These are phyloP conservation scores for Myathropa florea DNA, from an alignment of 2,888 invertebrate species.

Conservation along the genomic window DNA sequence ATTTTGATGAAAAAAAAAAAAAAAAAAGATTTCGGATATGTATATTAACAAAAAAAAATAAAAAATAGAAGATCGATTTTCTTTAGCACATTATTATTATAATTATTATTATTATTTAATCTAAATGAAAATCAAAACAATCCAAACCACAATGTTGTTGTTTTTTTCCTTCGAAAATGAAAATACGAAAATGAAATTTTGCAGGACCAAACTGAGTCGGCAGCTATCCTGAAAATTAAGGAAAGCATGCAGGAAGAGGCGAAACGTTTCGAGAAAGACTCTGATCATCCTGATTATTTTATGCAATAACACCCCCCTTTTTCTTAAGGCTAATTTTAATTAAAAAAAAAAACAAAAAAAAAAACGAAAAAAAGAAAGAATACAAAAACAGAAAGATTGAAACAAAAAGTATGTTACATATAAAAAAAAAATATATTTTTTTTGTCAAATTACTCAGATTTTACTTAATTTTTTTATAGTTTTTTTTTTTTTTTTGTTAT, in stretches of 20 bases:
- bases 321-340: conserved; percentile 77
- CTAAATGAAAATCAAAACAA: conserved; percentile 48
- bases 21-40: conserved; percentile 21
- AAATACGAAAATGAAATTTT: conserved; percentile 78
- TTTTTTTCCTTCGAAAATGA: conserved; percentile 63
- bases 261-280: conserved; percentile 98
- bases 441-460: background rate
- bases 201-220: conserved; percentile 96
- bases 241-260: conserved; percentile 99
- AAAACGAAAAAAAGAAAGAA: conserved; percentile 46
- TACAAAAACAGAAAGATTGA: background rate
- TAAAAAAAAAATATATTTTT: conserved; percentile 30
- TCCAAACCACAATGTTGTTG: conserved; percentile 63
- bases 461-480: background rate
- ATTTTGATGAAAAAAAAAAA: conserved; percentile 48
- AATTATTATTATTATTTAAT: background rate
- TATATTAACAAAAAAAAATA: conserved; percentile 59
- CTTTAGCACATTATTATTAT: background rate
- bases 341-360: conserved; percentile 72
- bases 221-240: conserved; percentile 99
- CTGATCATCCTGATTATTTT: conserved; percentile 97
- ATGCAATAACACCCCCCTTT: conserved; percentile 88
- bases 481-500: background rate
- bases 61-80: conserved; percentile 26
- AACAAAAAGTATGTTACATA: conserved; percentile 64